phyloP scores from a whole-genome alignment of 2,888 invertebrate genomes.

The Yponomeuta plumbellus region DNA sequence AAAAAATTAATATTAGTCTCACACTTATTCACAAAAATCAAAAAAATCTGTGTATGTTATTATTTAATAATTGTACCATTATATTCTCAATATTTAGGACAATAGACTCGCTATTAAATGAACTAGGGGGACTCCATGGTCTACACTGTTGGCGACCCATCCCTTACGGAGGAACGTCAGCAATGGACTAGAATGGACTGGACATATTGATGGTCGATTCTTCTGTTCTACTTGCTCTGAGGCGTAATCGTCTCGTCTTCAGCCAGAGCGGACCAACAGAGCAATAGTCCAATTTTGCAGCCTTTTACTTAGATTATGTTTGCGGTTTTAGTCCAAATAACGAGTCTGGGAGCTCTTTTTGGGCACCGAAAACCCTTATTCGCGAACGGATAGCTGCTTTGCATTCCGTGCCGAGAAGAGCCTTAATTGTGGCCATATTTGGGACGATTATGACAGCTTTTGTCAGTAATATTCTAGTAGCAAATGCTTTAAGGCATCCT shows the following conservation, averaged over 20 bases:
- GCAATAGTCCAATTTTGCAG: constrained; percentile 76
- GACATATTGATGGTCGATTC: not conserved
- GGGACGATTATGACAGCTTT: not conserved
- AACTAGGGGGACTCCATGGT: too few relatives aligned
- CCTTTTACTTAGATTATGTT: constrained; percentile 72
- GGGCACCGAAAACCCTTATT: constrained; percentile 36
- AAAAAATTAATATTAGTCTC: too few relatives aligned
- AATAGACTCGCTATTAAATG: too few relatives aligned
- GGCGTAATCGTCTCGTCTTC: constrained; percentile 43
- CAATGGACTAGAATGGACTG: not conserved
- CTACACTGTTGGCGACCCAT: too few relatives aligned
- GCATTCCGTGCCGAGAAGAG: constrained; percentile 17
- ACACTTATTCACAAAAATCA: too few relatives aligned
- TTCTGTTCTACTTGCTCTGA: constrained; percentile 31
- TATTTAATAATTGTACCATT: too few relatives aligned
- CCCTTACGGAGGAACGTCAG: not conserved
- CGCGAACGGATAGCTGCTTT: constrained; percentile 21
- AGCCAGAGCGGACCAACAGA: constrained; percentile 65
- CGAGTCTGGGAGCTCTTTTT: constrained; percentile 29
- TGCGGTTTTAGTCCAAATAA: constrained; percentile 48
- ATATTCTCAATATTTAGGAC: too few relatives aligned
- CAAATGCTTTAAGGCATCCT: too few relatives aligned
- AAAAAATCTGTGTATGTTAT: too few relatives aligned
- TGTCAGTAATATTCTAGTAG: too few relatives aligned
- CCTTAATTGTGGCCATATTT: not conserved